phyloP scores from a whole-genome alignment of 2,888 invertebrate species.

The Rhodophaea formosa region DNA sequence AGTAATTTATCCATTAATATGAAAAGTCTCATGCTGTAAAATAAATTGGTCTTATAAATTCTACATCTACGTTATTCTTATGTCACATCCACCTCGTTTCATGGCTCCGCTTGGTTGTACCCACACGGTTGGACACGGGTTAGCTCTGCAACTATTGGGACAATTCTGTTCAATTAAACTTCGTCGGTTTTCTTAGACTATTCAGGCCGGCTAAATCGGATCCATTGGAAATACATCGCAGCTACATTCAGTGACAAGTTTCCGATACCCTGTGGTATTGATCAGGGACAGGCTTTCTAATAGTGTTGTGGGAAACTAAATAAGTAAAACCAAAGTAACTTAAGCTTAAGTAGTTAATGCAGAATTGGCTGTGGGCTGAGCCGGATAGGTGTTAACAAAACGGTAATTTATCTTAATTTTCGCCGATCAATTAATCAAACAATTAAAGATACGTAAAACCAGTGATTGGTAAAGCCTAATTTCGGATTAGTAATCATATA shows the following conservation, averaged over 20 bases:
- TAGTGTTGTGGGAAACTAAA: too few species aligned
- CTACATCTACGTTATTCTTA: neutral
- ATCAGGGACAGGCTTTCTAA: too few species aligned
- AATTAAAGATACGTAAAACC: too few species aligned
- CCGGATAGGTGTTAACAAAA: neutral
- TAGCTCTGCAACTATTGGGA: conserved; percentile 19
- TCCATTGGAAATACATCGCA: conserved; percentile 13
- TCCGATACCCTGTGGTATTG: neutral
- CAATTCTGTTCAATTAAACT: conserved; percentile 21
- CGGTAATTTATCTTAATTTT: neutral
- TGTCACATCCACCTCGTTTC: conserved; percentile 1
- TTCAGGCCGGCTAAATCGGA: conserved; percentile 3
- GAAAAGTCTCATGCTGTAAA: too few species aligned
- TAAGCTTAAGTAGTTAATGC: too few species aligned
- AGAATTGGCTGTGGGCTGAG: too few species aligned
- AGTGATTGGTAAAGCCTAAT: too few species aligned
- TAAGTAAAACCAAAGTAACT: too few species aligned
- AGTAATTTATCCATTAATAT: too few species aligned
- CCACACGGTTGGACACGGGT: conserved; percentile 15
- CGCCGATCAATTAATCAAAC: too few species aligned
- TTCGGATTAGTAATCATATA: too few species aligned
- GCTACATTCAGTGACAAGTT: conserved; percentile 4
- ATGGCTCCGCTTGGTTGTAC: neutral
- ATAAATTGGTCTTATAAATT: too few species aligned
- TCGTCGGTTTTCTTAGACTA: conserved; percentile 4